These are phyloP conservation scores for Muntiacus muntjak DNA, from an alignment of 2,113 vertebrate genomes.

Conservation along the genomic window DNA sequence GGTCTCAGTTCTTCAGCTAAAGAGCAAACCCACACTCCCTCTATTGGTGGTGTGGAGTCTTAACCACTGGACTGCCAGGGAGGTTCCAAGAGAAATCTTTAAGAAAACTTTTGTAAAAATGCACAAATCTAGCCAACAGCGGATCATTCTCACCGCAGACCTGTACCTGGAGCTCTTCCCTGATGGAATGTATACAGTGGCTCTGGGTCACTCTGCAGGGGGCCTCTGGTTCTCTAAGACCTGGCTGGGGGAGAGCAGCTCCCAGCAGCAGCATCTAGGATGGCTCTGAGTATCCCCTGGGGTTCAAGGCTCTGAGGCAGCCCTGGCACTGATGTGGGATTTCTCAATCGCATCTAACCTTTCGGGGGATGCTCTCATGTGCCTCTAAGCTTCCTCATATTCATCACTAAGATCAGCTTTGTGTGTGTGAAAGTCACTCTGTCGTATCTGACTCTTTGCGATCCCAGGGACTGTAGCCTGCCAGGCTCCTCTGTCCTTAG, in stretches of 20 bases:
- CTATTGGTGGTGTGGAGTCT: not conserved
- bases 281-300: not conserved
- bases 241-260: no score
- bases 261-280: not conserved
- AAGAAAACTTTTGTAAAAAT: not conserved
- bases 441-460: not conserved
- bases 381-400: not conserved
- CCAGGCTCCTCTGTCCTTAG: not conserved
- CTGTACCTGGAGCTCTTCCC: not conserved
- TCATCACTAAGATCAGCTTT: not conserved
- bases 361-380: not conserved
- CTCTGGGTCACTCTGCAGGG: not conserved
- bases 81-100: not conserved
- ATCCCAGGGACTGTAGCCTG: not conserved
- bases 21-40: not conserved
- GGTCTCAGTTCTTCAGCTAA: not conserved
- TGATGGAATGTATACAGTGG: accelerated
- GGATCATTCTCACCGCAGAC: not conserved
- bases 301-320: not conserved
- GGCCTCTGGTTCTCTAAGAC: not conserved
- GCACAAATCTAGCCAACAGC: not conserved
- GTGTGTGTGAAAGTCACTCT: not conserved
- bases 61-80: not conserved
- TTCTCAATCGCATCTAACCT: not conserved
- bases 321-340: not conserved